A percentile compares a stretch with the other conserved stretches of the same genome.
Conservation (phyloP, 2,888 invertebrate genomes). For the Mycalesis mineus region DNA sequence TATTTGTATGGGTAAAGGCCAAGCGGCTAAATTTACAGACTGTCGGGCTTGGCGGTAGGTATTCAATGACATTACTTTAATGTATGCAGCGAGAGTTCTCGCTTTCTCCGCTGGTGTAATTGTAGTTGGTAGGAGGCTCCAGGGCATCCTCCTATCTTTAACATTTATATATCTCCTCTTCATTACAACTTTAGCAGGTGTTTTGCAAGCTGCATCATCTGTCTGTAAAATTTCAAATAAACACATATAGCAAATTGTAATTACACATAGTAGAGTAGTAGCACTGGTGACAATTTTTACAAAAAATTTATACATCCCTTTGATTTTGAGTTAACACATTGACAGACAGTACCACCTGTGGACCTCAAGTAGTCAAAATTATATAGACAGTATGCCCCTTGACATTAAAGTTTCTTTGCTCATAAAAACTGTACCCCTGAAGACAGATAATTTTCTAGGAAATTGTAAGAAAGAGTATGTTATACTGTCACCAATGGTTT, state of each 20-base stretch:
- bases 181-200: slow-evolving; percentile 46
- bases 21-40: slow-evolving; percentile 53
- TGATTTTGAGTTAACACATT: too few relatives aligned
- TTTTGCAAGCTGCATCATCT: slow-evolving; percentile 34
- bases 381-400: too few relatives aligned
- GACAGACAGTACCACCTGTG: too few relatives aligned
- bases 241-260: not conserved
- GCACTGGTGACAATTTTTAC: too few relatives aligned
- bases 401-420: too few relatives aligned
- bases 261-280: not conserved
- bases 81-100: slow-evolving; percentile 61
- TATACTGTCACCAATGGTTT: too few relatives aligned
- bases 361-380: too few relatives aligned
- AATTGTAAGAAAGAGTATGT: too few relatives aligned
- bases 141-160: slow-evolving; percentile 66
- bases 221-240: slow-evolving; percentile 35
- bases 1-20: slow-evolving; percentile 69
- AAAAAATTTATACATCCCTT: too few relatives aligned
- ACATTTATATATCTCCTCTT: slow-evolving; percentile 63
- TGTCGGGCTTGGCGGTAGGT: slow-evolving; percentile 63
- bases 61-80: slow-evolving; percentile 67
- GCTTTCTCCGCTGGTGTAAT: slow-evolving; percentile 64
- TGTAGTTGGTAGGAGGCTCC: slow-evolving; percentile 60
- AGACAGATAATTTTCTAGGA: too few relatives aligned
- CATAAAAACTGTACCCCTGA: too few relatives aligned